These are phyloP conservation scores for Oostethus manadensis DNA, from an alignment of 2,113 vertebrate species.

Conservation along the genomic window DNA sequence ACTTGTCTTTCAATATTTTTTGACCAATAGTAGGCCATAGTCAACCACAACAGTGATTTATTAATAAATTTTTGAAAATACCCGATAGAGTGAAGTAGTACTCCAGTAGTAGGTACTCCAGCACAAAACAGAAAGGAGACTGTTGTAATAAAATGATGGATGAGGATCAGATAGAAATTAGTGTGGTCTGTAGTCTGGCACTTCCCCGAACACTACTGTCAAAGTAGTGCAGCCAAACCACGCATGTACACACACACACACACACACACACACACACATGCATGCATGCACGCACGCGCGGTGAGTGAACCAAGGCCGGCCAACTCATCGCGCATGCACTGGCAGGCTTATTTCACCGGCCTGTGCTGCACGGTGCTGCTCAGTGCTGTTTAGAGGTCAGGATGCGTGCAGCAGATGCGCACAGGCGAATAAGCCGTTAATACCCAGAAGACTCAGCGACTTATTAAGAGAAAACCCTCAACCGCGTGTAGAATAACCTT, in stretches of 20 bases:
- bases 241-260: background rate
- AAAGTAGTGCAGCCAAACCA: background rate
- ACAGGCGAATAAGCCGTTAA: slow-evolving; percentile 69
- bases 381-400: background rate
- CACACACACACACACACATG: slow-evolving; percentile 9
- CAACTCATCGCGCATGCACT: slow-evolving; percentile 1
- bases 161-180: background rate
- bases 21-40: too few species aligned
- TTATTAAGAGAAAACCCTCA: slow-evolving; percentile 36
- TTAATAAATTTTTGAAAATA: too few species aligned
- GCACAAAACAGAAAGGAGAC: too few species aligned
- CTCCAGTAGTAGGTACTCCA: too few species aligned
- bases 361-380: background rate
- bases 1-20: too few species aligned
- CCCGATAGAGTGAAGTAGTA: too few species aligned
- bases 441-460: slow-evolving; percentile 50
- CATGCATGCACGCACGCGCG: background rate
- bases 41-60: too few species aligned
- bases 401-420: slow-evolving; percentile 64
- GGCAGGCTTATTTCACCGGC: slow-evolving; percentile 1
- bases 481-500: background rate
- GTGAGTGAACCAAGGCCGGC: background rate
- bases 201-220: background rate
- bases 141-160: too few species aligned
- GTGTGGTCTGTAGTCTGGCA: background rate